These are phyloP conservation scores for Heliocidaris tuberculata DNA, from an alignment of 35 echinoderm and acorn worm species.

Conservation along the genomic window DNA sequence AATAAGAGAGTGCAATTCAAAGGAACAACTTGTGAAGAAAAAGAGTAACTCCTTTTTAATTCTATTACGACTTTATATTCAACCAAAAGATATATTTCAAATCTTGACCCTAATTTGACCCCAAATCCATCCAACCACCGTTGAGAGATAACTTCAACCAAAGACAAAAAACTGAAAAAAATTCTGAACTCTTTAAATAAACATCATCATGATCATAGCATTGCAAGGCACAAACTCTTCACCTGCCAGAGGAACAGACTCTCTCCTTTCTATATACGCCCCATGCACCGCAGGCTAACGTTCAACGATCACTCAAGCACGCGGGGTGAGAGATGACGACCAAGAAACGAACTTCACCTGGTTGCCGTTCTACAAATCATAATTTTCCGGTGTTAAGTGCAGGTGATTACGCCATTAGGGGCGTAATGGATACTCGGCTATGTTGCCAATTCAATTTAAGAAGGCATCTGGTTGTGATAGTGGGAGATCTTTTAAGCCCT, in stretches of 20 bases:
- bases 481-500: background rate
- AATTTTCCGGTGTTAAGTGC: slow-evolving; percentile 35
- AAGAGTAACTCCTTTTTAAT: background rate
- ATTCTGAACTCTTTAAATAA: background rate
- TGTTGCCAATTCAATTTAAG: slow-evolving; percentile 15
- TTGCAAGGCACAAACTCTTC: background rate
- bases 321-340: background rate
- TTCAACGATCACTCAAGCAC: background rate
- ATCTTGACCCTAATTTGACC: background rate
- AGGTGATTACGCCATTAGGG: slow-evolving; percentile 11
- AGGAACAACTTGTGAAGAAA: too few species aligned
- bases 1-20: too few species aligned
- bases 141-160: background rate
- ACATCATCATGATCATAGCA: background rate
- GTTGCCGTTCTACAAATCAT: background rate
- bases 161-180: background rate
- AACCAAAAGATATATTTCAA: background rate
- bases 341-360: background rate
- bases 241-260: background rate
- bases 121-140: background rate
- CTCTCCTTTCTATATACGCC: background rate
- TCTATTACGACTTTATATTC: background rate
- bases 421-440: background rate
- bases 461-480: slow-evolving; percentile 37
- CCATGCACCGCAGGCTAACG: background rate